Base-by-base conservation (phyloP, 2,888 invertebrate genomes). In the Eilema sororculum region DNA sequence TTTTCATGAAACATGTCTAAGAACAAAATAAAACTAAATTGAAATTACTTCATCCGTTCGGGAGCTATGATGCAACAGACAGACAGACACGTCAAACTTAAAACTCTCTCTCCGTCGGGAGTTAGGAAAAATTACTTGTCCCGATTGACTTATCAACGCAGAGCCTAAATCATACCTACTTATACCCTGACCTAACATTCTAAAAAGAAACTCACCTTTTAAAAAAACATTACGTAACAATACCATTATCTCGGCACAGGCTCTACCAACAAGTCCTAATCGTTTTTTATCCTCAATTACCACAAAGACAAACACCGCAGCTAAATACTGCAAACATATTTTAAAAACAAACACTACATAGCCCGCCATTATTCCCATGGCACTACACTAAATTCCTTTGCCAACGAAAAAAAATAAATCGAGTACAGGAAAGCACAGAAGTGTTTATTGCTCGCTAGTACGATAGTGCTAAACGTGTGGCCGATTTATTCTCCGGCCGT, bases 351-450 rank as follows among this genome's bases (percentile, higher is more conserved):
- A 79, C 60, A 57, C 58, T 33, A 62, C 62, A 59, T 61, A 41
- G 57, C 24, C 41, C 28, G 72, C 72, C 68, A 68, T 61, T 68
- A 68, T 81, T 81, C 79, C 73, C 72, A 78, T 79, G 71, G 72
- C 74, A 10, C 68, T 69, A 72, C 56, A 81, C 77, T 83, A 79
- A 87, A 87, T 84, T 85, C 84, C 79, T 80, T 80, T 78, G 73
- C 73, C 56, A 22, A 68, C 78, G 77, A 82, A 84, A 76, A 80
- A 80, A 83, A 83, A 85, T 84, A 83, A 84, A 85, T 74, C 79
- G 69, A 79, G 85, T 83, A 85, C 89, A 89, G 92, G 91, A 91
- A 92, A 82, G 81, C 78, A 82, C 83, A 88, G 91, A 90, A 93
- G 90, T 91, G 93, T 93, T 93, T 93, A 93, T 89, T 78, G 90